Percentiles rank a stretch among this genome's conserved stretches.
These are phyloP conservation scores for Macrostomum cliftonense DNA, from an alignment of 2,888 invertebrate genomes.

Conservation along the genomic window DNA sequence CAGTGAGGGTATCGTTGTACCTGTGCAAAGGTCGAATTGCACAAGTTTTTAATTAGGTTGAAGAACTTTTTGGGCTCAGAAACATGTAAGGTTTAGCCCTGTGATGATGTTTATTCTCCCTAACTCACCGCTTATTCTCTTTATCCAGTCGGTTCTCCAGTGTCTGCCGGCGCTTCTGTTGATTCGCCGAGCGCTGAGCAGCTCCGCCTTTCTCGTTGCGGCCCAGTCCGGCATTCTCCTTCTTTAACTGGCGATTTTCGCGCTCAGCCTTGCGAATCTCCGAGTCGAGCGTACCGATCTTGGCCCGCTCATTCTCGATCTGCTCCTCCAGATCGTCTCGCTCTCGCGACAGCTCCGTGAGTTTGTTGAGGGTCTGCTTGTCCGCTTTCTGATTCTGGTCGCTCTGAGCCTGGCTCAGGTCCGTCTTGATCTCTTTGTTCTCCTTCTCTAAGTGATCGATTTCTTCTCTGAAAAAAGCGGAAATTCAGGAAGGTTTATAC, in stretches of 20 bases:
- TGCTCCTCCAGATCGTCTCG: slow-evolving; percentile 16
- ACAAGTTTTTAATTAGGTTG: no score
- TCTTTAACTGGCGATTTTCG: slow-evolving; percentile 6
- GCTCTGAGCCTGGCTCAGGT: slow-evolving; percentile 18
- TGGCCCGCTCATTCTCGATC: slow-evolving; percentile 17
- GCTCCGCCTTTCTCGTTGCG: slow-evolving; percentile 3
- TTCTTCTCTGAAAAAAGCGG: slow-evolving; percentile 15
- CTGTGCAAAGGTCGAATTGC: no score
- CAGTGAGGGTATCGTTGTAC: slow-evolving; percentile 23
- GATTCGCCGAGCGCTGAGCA: no score
- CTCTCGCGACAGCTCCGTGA: slow-evolving; percentile 16
- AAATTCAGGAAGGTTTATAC: no score
- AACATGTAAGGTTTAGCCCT: no score
- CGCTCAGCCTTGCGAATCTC: slow-evolving; percentile 11
- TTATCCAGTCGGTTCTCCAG: slow-evolving; percentile 13
- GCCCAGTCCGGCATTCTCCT: slow-evolving; percentile 1
- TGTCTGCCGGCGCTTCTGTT: slow-evolving; percentile 6
- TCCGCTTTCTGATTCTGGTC: slow-evolving; percentile 19
- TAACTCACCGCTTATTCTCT: neutral
- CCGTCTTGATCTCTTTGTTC: slow-evolving; percentile 18
- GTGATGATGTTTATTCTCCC: no score
- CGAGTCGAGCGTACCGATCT: slow-evolving; percentile 16
- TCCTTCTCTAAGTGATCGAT: slow-evolving; percentile 19
- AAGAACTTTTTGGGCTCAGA: no score
- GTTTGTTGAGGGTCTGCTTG: slow-evolving; percentile 13